These are phyloP conservation scores for Cynodonichthys magdalenae DNA, from an alignment of 2,797 vertebrate species.

Conservation along the genomic window DNA sequence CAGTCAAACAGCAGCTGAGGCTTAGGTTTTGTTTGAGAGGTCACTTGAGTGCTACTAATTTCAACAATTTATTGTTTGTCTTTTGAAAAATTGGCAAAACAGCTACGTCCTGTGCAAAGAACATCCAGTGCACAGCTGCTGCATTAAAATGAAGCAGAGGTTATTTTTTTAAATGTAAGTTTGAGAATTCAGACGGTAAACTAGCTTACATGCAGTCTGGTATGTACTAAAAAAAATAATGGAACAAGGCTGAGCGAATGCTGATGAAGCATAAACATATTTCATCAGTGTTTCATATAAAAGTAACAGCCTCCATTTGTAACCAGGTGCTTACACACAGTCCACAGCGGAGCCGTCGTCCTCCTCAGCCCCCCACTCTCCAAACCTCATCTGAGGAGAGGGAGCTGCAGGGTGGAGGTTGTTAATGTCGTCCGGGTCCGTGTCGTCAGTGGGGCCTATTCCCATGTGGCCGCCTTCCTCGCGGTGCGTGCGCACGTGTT, in stretches of 20 bases:
- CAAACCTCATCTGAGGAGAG: constrained; percentile 82
- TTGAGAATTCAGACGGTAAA: neutral
- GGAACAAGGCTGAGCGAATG: too few species aligned
- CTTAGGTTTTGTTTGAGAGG: neutral
- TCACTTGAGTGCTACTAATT: too few species aligned
- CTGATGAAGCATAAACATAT: too few species aligned
- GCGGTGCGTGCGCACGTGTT: constrained; percentile 82
- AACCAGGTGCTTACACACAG: constrained; percentile 69
- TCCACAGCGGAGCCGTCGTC: constrained; percentile 78
- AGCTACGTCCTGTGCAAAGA: too few species aligned
- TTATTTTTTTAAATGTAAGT: neutral
- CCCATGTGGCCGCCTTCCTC: constrained; percentile 77
- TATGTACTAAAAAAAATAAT: neutral
- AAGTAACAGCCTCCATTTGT: neutral
- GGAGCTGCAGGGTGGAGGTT: constrained; percentile 77
- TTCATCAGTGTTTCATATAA: neutral
- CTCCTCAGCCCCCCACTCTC: constrained; percentile 82
- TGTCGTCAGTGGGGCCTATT: constrained; percentile 54
- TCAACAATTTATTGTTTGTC: too few species aligned
- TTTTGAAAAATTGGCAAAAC: too few species aligned
- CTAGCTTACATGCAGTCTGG: neutral
- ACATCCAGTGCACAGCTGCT: neutral
- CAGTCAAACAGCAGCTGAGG: neutral
- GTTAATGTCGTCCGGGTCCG: constrained; percentile 77
- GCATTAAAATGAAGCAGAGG: neutral